These are phyloP conservation scores for Xenus cinereus DNA, from an alignment of 2,113 vertebrate species.

Conservation along the genomic window DNA sequence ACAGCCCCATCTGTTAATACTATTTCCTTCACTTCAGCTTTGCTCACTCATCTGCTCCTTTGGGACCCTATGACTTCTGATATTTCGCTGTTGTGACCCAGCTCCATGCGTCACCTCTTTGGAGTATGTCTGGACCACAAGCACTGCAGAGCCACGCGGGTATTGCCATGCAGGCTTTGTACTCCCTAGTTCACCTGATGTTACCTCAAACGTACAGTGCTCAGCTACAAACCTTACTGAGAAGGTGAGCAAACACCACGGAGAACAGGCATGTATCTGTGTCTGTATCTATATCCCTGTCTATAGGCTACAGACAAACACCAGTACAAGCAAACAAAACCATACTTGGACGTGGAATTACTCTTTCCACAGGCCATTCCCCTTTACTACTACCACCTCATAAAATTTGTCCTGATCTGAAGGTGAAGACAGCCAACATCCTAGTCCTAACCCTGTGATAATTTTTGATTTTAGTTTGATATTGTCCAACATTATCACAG, in stretches of 20 bases:
- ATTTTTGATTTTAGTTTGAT: neutral
- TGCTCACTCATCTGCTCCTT: neutral
- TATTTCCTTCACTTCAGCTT: neutral
- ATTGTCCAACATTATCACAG: accelerated
- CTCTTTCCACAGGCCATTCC: neutral
- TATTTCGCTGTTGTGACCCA: neutral
- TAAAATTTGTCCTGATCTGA: neutral
- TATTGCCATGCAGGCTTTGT: neutral
- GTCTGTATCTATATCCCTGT: neutral
- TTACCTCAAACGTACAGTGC: neutral
- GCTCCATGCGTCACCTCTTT: neutral
- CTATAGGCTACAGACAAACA: neutral
- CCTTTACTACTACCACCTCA: neutral
- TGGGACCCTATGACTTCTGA: neutral
- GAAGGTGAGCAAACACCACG: neutral
- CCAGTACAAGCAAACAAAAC: neutral
- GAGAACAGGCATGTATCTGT: neutral
- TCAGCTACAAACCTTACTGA: neutral
- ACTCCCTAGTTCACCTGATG: neutral
- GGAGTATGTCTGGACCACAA: neutral
- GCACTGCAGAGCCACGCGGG: neutral
- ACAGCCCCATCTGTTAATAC: neutral
- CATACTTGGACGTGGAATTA: neutral
- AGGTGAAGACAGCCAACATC: neutral
- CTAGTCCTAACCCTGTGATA: neutral